Percentiles rank a stretch among this genome's conserved stretches.
phyloP scores from a whole-genome alignment of 2,113 vertebrate genomes.

The Oreochromis tanganicae region DNA sequence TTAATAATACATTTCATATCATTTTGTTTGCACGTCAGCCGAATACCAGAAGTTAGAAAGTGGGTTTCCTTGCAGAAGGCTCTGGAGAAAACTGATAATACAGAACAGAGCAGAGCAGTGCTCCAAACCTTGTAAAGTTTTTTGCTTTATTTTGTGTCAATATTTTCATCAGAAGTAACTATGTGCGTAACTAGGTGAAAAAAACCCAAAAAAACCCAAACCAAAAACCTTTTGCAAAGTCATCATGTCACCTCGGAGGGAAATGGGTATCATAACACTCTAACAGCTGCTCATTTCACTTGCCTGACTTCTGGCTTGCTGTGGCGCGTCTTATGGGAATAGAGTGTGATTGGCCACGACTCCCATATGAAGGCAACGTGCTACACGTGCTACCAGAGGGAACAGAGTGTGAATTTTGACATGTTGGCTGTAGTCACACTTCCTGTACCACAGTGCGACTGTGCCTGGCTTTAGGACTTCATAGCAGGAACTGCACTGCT shows the following conservation, averaged over 20 bases:
- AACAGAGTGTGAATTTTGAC: neutral
- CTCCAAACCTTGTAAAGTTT: neutral
- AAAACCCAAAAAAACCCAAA: accelerated
- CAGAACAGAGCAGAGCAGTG: neutral
- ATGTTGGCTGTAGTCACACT: neutral
- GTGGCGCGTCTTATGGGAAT: neutral
- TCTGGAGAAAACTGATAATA: neutral
- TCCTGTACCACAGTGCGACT: neutral
- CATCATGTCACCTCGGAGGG: neutral
- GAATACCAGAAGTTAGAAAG: neutral
- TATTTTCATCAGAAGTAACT: neutral
- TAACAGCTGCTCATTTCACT: neutral
- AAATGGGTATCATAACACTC: neutral
- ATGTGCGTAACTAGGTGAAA: neutral
- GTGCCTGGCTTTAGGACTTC: neutral
- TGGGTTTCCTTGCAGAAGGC: neutral
- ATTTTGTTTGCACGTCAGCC: neutral
- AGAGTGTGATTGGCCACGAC: neutral
- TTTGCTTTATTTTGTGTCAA: neutral
- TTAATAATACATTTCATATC: neutral
- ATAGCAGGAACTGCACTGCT: neutral
- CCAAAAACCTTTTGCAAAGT: neutral
- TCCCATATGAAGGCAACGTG: neutral
- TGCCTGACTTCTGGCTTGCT: neutral
- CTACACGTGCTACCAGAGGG: neutral